A percentile compares a stretch with the other conserved stretches of the same genome.
Evolutionary conservation across 2,888 invertebrate species (phyloP).

Genomic region (Melipona bicolor): DNA sequence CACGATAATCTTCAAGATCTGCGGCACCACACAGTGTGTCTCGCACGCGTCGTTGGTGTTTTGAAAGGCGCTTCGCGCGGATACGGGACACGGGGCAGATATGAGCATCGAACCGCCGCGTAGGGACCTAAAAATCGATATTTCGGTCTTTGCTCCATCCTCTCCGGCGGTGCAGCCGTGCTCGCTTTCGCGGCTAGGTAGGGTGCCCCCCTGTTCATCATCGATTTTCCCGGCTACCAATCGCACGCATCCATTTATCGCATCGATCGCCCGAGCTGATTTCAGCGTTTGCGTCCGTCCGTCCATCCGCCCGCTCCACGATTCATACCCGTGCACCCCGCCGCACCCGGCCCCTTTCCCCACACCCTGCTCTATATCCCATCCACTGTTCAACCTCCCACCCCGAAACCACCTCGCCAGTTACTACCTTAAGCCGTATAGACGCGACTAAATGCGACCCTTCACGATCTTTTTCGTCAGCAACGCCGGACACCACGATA

Average conservation of each 20-base stretch:
- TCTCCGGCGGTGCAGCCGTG: slow-evolving; percentile 69
- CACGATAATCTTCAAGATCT: slow-evolving; percentile 42
- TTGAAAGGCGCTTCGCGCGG: slow-evolving; percentile 80
- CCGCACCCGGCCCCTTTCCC: slow-evolving; percentile 32
- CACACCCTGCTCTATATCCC: slow-evolving; percentile 26
- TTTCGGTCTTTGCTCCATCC: slow-evolving; percentile 88
- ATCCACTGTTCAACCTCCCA: slow-evolving; percentile 51
- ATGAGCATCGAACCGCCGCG: slow-evolving; percentile 85
- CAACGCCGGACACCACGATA: slow-evolving; percentile 26
- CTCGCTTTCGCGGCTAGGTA: slow-evolving; percentile 74
- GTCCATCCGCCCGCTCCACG: slow-evolving; percentile 74
- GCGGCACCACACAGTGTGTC: slow-evolving; percentile 66
- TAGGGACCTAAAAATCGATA: slow-evolving; percentile 90
- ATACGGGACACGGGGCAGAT: slow-evolving; percentile 80
- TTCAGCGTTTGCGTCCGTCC: slow-evolving; percentile 82
- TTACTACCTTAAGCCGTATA: slow-evolving; percentile 47
- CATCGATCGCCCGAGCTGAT: slow-evolving; percentile 87
- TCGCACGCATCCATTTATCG: slow-evolving; percentile 91
- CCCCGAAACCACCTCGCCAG: slow-evolving; percentile 49
- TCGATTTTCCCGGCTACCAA: slow-evolving; percentile 86
- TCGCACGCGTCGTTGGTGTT: slow-evolving; percentile 79
- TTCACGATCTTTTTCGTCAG: slow-evolving; percentile 45
- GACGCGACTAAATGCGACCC: slow-evolving; percentile 57
- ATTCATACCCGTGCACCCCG: slow-evolving; percentile 64
- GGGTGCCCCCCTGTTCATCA: slow-evolving; percentile 80